Evolutionary conservation across 2,888 invertebrate species (phyloP).

Genomic region (Margaritifera margaritifera): DNA sequence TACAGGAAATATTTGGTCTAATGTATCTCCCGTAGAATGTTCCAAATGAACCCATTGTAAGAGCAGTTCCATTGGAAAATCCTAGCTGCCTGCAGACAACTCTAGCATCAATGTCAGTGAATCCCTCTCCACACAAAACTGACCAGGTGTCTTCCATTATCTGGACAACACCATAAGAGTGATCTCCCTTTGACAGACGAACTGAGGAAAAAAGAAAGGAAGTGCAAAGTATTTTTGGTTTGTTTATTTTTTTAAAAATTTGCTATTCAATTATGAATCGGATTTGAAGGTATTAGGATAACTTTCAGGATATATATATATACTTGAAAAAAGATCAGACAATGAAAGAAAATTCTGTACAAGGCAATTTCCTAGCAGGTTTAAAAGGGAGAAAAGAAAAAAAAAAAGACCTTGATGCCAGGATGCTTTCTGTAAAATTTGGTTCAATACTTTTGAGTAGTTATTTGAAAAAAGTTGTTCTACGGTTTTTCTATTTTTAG

Average conservation of each 20-base stretch:
- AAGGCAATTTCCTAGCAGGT: no score
- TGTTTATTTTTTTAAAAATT: no score
- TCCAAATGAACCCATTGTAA: conserved; percentile 53
- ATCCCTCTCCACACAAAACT: conserved; percentile 56
- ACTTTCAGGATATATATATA: no score
- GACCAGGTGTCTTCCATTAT: conserved; percentile 49
- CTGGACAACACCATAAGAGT: conserved; percentile 53
- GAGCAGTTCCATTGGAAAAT: conserved; percentile 43
- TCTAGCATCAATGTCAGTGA: conserved; percentile 49
- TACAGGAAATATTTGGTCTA: conserved; percentile 50
- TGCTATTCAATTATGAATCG: no score
- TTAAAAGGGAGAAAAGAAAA: no score
- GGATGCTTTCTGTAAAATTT: no score
- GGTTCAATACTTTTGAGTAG: background rate
- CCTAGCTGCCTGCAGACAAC: conserved; percentile 53
- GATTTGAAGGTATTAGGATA: no score
- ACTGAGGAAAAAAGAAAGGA: conserved; percentile 21
- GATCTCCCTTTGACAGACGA: conserved; percentile 46
- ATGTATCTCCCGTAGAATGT: conserved; percentile 44
- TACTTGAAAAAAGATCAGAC: no score
- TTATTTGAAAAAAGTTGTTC: background rate
- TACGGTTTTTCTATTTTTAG: no score
- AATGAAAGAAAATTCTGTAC: no score
- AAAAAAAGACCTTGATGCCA: no score
- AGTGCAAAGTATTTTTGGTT: no score